Conservation (phyloP, 1,140 invertebrate genomes). For the Heliconius melpomene region DNA sequence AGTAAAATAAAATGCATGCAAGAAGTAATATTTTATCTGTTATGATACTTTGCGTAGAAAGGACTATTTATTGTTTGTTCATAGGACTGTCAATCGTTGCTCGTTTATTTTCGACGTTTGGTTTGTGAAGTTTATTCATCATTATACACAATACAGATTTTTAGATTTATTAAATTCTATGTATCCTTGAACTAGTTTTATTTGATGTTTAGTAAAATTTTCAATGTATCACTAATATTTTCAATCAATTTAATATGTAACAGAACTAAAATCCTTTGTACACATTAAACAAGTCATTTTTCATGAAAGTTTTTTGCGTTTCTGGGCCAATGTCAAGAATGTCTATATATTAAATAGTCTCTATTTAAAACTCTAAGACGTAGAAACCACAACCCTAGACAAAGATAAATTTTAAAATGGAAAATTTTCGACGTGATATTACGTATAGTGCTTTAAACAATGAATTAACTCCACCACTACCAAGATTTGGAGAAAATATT, state of each 20-base stretch:
- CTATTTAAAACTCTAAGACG: slow-evolving; percentile 57
- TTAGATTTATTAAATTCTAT: slow-evolving; percentile 65
- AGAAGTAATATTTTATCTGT: slow-evolving; percentile 13
- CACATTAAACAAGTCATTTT: slow-evolving; percentile 49
- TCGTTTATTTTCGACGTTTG: slow-evolving; percentile 78
- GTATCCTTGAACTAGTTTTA: slow-evolving; percentile 64
- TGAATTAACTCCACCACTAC: slow-evolving; percentile 65
- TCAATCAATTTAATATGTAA: slow-evolving; percentile 40
- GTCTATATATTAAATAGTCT: slow-evolving; percentile 61
- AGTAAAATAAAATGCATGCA: not conserved
- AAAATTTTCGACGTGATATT: slow-evolving; percentile 70
- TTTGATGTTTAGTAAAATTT: slow-evolving; percentile 9
- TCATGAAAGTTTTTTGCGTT: slow-evolving; percentile 56
- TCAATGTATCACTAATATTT: slow-evolving; percentile 35
- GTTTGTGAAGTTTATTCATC: slow-evolving; percentile 63
- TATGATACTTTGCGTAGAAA: slow-evolving; percentile 22
- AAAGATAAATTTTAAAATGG: slow-evolving; percentile 55
- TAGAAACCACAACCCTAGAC: slow-evolving; percentile 49
- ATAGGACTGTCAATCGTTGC: slow-evolving; percentile 51
- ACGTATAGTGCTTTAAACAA: slow-evolving; percentile 70
- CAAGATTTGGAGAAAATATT: slow-evolving; percentile 50
- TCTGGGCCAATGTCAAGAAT: slow-evolving; percentile 73
- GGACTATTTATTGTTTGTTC: slow-evolving; percentile 36
- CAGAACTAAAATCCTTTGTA: slow-evolving; percentile 55
- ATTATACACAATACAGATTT: slow-evolving; percentile 41